Conservation (phyloP, 2,113 vertebrate species). For the zebrafish (Danio rerio) region GRCz12tu NC_133195.1:54360001-54360500, state of each 20-base stretch:
- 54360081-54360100: too few relatives aligned
- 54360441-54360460: background rate
- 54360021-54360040: too few relatives aligned
- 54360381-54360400: background rate
- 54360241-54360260: conserved; percentile 11
- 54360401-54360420: background rate
- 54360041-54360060: too few relatives aligned
- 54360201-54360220: too few relatives aligned
- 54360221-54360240: too few relatives aligned
- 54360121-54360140: too few relatives aligned
- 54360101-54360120: too few relatives aligned
- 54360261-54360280: conserved; percentile 49
- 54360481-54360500: conserved; percentile 12
- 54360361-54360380: background rate
- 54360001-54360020: too few relatives aligned
- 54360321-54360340: background rate
- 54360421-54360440: background rate
- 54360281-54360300: background rate
- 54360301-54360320: background rate
- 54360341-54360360: background rate
- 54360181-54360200: too few relatives aligned
- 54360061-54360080: too few relatives aligned
- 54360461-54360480: background rate
- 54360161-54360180: too few relatives aligned
- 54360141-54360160: too few relatives aligned